Evolutionary conservation across 2,888 invertebrate species (phyloP), one percentile per base, ranked within the genome.

Genomic region (Aproaerema taeniolella): DNA sequence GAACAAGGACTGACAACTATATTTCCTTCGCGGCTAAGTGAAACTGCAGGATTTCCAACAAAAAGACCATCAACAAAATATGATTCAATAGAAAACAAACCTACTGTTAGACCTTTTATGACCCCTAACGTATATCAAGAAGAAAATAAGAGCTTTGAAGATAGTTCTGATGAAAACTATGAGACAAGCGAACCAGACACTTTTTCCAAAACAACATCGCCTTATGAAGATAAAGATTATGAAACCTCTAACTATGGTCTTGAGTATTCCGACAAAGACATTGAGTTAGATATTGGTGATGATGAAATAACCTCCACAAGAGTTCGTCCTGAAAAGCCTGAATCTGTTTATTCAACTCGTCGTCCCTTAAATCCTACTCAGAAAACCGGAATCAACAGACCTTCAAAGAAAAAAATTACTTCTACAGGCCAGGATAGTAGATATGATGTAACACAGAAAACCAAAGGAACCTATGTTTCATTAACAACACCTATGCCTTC

Each of bases 71-170:
- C 16, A 12, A 20, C n/a, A 10, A 24, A 29, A 9, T 29, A 38
- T 11, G 30, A 29, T 7, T 8, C 14, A 1, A 12, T 4, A 1
- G 38, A 26, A 5, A 20, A 20, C 15, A 9, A 39, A 28, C 33
- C 43, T 1, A 48, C 47, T 24, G 33, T 33, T 8, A 53, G 50
- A 26, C 58, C 61, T 2, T 64, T 61, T 34, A 51, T 54, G 16
- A 60, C 55, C 24, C 57, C 60, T 24, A 57, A 58, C 20, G 56
- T 52, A 4, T 48, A 46, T 12, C 42, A 45, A 7, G 43, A 42
- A 31, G 43, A 47, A 11, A 44, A 47, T 4, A 24, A 36, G n/a
- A 11, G 13, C 12, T 38, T 45, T 26, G 41, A 52, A 24, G 45
- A 55, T 8, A 31, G 26, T 26, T 36, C 41, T n/a, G 39, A 43